Evolutionary conservation across 2,113 vertebrate genomes (phyloP).

Genomic region (Heliornis fulica): DNA sequence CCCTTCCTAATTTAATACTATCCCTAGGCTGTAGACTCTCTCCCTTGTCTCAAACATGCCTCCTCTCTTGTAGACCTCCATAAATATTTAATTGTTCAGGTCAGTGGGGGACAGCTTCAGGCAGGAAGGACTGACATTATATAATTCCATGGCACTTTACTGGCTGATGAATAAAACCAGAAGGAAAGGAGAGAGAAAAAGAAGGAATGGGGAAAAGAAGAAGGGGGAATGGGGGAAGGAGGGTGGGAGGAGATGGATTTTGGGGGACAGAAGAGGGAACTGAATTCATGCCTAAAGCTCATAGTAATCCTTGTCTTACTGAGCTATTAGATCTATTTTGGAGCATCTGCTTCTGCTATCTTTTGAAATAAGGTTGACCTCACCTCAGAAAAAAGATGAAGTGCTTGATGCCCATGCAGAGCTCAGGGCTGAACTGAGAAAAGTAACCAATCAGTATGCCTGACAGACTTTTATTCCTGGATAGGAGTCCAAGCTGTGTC

Average conservation of each 20-base stretch:
- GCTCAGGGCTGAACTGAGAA: not conserved
- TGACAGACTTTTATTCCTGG: not conserved
- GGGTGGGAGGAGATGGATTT: not conserved
- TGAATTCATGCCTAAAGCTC: not conserved
- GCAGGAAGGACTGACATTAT: not conserved
- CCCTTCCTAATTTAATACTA: not conserved
- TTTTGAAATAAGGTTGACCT: not conserved
- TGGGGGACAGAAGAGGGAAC: not conserved
- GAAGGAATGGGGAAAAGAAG: not conserved
- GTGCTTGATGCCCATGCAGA: not conserved
- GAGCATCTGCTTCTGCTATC: not conserved
- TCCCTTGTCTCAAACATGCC: not conserved
- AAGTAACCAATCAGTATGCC: not conserved
- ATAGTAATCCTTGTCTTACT: not conserved
- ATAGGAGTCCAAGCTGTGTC: not conserved
- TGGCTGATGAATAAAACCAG: not conserved
- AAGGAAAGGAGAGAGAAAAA: not conserved
- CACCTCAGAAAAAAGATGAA: not conserved
- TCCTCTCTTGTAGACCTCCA: not conserved
- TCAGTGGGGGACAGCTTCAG: not conserved
- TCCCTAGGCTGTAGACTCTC: not conserved
- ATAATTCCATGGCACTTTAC: not conserved
- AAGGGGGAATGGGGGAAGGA: fast-evolving
- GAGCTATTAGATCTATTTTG: not conserved
- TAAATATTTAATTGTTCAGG: not conserved